These are phyloP conservation scores for Calidris pugnax DNA, from an alignment of 2,113 vertebrate genomes.

Conservation along the genomic window DNA sequence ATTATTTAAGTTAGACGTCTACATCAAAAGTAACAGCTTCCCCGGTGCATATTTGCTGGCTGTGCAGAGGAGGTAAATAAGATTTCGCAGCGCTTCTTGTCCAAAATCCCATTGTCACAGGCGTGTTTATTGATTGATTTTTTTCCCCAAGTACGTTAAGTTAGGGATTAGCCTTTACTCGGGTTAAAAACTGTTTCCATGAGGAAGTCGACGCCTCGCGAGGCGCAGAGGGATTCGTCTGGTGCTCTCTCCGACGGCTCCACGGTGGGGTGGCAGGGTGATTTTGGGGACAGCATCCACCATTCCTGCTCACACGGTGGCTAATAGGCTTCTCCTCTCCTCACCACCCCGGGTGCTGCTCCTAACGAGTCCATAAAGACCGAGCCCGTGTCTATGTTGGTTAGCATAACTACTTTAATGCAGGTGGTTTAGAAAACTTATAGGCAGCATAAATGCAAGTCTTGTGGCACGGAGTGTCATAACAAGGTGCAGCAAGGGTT, in stretches of 20 bases:
- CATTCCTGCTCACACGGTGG: neutral
- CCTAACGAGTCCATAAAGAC: neutral
- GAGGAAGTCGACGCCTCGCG: neutral
- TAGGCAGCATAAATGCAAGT: conserved; percentile 5
- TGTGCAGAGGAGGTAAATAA: conserved; percentile 28
- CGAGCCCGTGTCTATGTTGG: neutral
- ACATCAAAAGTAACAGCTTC: conserved; percentile 21
- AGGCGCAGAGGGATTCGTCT: neutral
- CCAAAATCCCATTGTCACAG: conserved; percentile 23
- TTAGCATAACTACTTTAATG: conserved; percentile 39
- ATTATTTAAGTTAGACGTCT: conserved; percentile 24
- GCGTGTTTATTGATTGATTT: neutral
- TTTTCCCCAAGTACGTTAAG: neutral
- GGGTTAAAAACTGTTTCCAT: neutral
- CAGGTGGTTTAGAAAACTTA: conserved; percentile 18
- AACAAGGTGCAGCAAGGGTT: conserved; percentile 41
- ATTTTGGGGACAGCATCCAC: neutral
- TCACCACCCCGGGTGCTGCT: neutral
- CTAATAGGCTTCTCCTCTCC: neutral
- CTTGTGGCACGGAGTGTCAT: conserved; percentile 14
- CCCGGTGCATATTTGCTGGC: conserved; percentile 8
- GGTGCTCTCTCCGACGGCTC: neutral
- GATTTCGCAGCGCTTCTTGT: conserved; percentile 17
- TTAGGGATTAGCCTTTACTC: neutral
- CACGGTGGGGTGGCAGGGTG: neutral